Conservation (phyloP, 2,888 invertebrate species). For the Priapulus caudatus region DNA sequence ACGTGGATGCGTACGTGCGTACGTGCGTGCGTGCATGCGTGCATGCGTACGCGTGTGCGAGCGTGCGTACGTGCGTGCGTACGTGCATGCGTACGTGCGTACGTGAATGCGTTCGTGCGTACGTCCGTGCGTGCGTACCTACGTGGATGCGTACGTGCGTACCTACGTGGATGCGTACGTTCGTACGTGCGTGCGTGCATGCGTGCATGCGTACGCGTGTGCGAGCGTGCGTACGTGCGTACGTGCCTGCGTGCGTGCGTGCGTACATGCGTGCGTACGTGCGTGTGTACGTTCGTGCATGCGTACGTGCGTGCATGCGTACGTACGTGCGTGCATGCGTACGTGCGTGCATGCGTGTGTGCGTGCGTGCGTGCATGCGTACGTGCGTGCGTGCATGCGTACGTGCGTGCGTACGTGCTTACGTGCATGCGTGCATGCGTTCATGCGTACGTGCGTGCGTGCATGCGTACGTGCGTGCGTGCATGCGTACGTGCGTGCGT, state of each 20-base stretch:
- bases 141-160: slow-evolving; percentile 14
- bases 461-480: slow-evolving; percentile 4
- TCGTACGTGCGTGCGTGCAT: slow-evolving; percentile 12
- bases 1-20: too few relatives aligned
- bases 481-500: slow-evolving; percentile 3
- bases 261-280: slow-evolving; percentile 10
- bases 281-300: slow-evolving; percentile 2
- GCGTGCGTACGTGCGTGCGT: slow-evolving; percentile 13
- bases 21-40: slow-evolving; percentile 11
- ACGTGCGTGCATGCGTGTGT: slow-evolving; percentile 12
- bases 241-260: slow-evolving; percentile 1
- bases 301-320: slow-evolving; percentile 7
- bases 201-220: slow-evolving; percentile 13
- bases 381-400: slow-evolving; percentile 12
- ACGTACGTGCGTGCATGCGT: slow-evolving; percentile 10
- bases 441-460: slow-evolving; percentile 8
- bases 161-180: slow-evolving; percentile 14
- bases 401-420: slow-evolving; percentile 12
- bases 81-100: slow-evolving; percentile 15
- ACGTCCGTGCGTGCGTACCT: slow-evolving; percentile 14
- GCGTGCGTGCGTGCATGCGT: slow-evolving; percentile 12
- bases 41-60: slow-evolving; percentile 9
- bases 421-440: slow-evolving; percentile 9
- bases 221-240: slow-evolving; percentile 3
- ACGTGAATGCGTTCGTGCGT: slow-evolving; percentile 14